A percentile compares a stretch with the other conserved stretches of the same genome.
phyloP scores from a whole-genome alignment of 2,113 vertebrate genomes.

The Carassius carassius region DNA sequence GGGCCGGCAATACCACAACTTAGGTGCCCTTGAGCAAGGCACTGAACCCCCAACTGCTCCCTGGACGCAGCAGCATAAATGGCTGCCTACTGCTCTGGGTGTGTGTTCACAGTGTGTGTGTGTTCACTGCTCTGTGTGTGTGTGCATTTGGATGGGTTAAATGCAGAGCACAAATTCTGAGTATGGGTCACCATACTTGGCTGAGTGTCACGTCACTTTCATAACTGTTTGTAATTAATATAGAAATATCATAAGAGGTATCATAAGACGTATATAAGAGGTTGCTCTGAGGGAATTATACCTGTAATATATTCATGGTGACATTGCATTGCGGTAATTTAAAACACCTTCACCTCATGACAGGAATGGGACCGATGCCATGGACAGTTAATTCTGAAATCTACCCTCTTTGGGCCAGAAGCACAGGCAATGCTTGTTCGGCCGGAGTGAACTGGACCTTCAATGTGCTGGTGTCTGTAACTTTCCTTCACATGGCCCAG shows the following conservation, averaged over 20 bases:
- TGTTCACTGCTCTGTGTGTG: too few relatives aligned
- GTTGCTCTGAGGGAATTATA: not conserved
- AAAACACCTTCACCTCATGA: not conserved
- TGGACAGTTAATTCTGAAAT: constrained; percentile 99
- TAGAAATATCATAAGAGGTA: too few relatives aligned
- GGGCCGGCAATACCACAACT: too few relatives aligned
- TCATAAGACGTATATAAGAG: not conserved
- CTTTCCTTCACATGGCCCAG: constrained; percentile 92
- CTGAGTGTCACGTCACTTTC: too few relatives aligned
- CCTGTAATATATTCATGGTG: not conserved
- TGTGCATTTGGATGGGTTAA: too few relatives aligned
- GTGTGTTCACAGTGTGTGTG: too few relatives aligned
- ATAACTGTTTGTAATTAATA: not conserved
- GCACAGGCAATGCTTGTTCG: constrained; percentile 95
- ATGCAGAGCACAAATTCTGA: too few relatives aligned
- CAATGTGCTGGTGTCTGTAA: constrained; percentile 92
- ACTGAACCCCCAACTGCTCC: too few relatives aligned
- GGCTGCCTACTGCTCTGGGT: too few relatives aligned
- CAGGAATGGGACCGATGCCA: constrained; percentile 98
- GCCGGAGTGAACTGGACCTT: constrained; percentile 97
- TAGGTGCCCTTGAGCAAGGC: too few relatives aligned
- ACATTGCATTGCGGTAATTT: not conserved
- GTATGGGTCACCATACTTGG: too few relatives aligned
- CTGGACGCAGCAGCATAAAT: too few relatives aligned
- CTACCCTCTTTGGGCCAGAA: constrained; percentile 96